Evolutionary conservation across 2,113 vertebrate genomes (phyloP).

Genomic region (Anguilla rostrata): DNA sequence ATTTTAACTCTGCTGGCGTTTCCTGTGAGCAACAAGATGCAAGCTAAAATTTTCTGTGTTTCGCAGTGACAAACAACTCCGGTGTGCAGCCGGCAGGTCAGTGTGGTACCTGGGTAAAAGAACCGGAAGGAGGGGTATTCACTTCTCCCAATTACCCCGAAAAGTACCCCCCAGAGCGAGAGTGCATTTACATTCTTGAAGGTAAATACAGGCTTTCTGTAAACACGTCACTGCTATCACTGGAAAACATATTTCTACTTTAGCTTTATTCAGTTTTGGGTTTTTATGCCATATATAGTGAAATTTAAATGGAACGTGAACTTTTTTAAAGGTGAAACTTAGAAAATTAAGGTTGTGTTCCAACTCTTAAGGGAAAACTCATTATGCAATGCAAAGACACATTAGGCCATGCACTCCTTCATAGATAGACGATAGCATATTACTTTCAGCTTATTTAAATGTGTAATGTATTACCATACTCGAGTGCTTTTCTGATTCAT

Average conservation of each 20-base stretch:
- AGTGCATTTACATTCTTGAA: slow-evolving; percentile 99
- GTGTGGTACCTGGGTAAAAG: slow-evolving; percentile 97
- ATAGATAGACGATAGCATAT: no score
- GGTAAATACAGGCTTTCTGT: slow-evolving; percentile 65
- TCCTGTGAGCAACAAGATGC: slow-evolving; percentile 18
- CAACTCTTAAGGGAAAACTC: no score
- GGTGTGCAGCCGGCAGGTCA: slow-evolving; percentile 92
- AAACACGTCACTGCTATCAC: neutral
- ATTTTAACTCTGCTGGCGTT: slow-evolving; percentile 12
- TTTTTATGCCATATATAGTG: no score
- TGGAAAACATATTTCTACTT: neutral
- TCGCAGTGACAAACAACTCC: slow-evolving; percentile 84
- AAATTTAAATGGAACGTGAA: neutral
- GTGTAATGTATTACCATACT: no score
- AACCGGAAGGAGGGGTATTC: slow-evolving; percentile 91
- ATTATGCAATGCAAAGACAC: no score
- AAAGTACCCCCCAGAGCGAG: slow-evolving; percentile 95
- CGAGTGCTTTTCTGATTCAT: no score
- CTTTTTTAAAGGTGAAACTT: neutral
- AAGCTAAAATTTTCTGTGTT: slow-evolving; percentile 38
- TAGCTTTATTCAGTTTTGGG: no score
- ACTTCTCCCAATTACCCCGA: slow-evolving; percentile 97
- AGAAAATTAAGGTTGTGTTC: no score
- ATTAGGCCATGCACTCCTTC: no score
- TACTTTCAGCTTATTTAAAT: no score